Evolutionary conservation across 1,140 invertebrate species (phyloP), one percentile per base, ranked within the genome.

Genomic region (Drosophila mauritiana): DNA sequence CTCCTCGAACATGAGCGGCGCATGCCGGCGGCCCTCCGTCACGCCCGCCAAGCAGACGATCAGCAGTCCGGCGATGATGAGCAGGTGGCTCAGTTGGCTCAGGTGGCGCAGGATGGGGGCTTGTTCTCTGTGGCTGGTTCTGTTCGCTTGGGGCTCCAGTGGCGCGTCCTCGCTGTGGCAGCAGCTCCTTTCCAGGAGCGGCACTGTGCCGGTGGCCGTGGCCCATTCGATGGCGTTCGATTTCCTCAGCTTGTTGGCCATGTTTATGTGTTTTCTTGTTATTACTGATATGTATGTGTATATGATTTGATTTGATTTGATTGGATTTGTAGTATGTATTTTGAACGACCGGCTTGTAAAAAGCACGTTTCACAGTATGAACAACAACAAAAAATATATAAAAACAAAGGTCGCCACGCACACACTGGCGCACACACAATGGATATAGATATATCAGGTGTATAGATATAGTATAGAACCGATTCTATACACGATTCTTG

Each of bases 1-100:
- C 72, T 92, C 91, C 75, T 92, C 91, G 37, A 92, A 73, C 74
- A 91, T 73, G 49, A 92, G 74, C 51, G 91, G 91, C 15, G 91
- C 79, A 69, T 91, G 90, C 56, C 88, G 88, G 43, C 91, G 78
- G 48, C 80, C 90, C 55, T 80, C 74, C 15, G 82, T 86, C 53
- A 58, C 48, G 67, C 73, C 76, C 54, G 69, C 27, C 49, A 70
- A 55, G 12, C 59, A 59, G 15, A 86, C 48, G 31, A 90, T 46
- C 31, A 91, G 55, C 61, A 91, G 45, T n/a, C 78, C 62, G 48
- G 90, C 62, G 53, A 91, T 59, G 52, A 91, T 59, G 52, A 91
- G 73, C 74, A 91, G 73, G 53, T 91, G 82, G 10, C 75, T 80
- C 72, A 90, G 73, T 51, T 91, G 82, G 10, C 75, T 80, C 58